Evolutionary conservation across 2,113 vertebrate species (phyloP), one percentile per base, ranked within the genome.

Genomic region (Epinephelus fuscoguttatus): DNA sequence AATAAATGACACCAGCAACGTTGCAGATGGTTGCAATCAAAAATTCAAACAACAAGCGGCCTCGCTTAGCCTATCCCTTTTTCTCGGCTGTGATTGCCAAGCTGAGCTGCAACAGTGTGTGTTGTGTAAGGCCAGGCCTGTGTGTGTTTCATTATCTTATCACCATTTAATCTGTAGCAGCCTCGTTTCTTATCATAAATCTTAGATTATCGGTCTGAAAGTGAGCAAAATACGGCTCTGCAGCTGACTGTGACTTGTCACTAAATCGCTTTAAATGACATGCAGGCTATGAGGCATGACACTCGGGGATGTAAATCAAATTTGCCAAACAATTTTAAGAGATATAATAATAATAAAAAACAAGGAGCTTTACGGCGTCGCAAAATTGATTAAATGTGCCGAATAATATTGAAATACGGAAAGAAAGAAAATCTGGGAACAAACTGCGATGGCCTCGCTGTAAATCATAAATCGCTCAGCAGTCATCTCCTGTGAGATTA

Each of bases 11-110:
- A 93, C 86, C 85, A 85, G 87, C 91, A 86, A 92, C 61, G 53
- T 86, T 91, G 88, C 94, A 95, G 91, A 94, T 93, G 94, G 94
- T 92, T 92, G 85, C 91, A 93, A 95, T 95, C 92, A 94, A 93
- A 94, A 91, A 94, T 94, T 93, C 84, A 93, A 93, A 94, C 88
- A 88, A 93, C 91, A 92, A 92, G 92, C 89, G 85, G 91, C 88
- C 87, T 91, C 81, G 67, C 88, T 92, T 89, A 89, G 86, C 90
- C 85, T 83, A 84, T 84, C 85, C 90, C 84, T 80, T 89, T 88
- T 90, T 81, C 91, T 79, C 70, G 68, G 86, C 81, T 84, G 68
- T 72, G 57, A 79, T 70, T 89, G 90, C 93, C 91, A 92, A 82
- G 64, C 42, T 84, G 83, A 84, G 91, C 91, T 93, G 91, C 87